These are phyloP conservation scores for Pilophorus perplexus DNA, from an alignment of 2,888 invertebrate genomes.

Conservation along the genomic window DNA sequence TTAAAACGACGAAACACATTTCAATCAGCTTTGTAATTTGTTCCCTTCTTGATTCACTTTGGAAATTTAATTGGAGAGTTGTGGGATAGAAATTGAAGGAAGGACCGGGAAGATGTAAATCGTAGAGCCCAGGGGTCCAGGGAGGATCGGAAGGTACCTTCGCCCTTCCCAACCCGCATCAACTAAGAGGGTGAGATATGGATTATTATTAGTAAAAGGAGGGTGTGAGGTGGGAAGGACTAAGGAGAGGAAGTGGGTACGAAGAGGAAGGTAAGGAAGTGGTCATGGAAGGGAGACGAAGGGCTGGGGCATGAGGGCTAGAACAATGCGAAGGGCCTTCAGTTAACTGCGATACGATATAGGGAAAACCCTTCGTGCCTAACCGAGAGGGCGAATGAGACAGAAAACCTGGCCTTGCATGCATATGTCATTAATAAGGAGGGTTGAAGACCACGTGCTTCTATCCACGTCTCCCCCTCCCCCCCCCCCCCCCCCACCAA, in stretches of 20 bases:
- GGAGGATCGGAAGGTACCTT: conserved; percentile 12
- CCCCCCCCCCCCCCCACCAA: conserved; percentile 25
- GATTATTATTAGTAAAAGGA: conserved; percentile 31
- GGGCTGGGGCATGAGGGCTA: conserved; percentile 30
- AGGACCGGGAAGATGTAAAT: conserved; percentile 28
- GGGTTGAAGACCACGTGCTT: conserved; percentile 47
- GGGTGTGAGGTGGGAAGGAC: conserved; percentile 23
- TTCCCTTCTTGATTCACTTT: too few relatives aligned
- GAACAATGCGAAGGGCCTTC: conserved; percentile 26
- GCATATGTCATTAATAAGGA: conserved; percentile 49
- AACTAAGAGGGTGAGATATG: conserved; percentile 37
- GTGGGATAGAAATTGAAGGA: conserved; percentile 8
- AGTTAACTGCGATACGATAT: conserved; percentile 17
- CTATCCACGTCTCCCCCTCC: conserved; percentile 40
- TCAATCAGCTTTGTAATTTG: too few relatives aligned
- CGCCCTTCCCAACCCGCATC: conserved; percentile 24
- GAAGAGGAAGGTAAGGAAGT: conserved; percentile 32
- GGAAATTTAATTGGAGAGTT: too few relatives aligned
- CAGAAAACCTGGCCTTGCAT: conserved; percentile 45
- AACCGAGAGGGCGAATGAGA: conserved; percentile 21
- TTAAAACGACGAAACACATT: too few relatives aligned
- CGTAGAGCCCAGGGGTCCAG: conserved; percentile 14
- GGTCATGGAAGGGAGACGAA: conserved; percentile 33
- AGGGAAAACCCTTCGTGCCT: too few relatives aligned
- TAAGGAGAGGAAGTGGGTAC: conserved; percentile 29